Base-by-base conservation (phyloP, 2,113 vertebrate species). In the Talpa occidentalis region DNA sequence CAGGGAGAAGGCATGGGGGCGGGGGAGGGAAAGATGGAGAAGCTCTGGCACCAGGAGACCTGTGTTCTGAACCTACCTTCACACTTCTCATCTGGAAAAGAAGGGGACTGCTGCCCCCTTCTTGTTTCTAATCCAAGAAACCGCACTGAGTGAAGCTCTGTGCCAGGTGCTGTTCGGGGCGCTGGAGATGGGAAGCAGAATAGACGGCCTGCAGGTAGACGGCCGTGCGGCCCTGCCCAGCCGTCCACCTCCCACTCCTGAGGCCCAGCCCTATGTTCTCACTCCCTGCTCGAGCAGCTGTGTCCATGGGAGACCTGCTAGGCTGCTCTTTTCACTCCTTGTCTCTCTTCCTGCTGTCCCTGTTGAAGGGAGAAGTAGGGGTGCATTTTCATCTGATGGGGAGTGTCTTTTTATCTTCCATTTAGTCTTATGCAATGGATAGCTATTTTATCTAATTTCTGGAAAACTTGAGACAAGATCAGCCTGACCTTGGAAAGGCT, bases 391-490 rank as follows among this genome's bases (percentile, higher is more conserved):
- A 54, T 47, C 76, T 80, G n/a, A 22, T 70, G 1, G 21, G 40
- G 47, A 35, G 32, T 74, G 35, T 49, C 35, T 93, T 72, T 62
- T 28, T 42, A 15, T 54, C 77, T 94, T 88, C 44, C 40, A n/a
- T 80, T 82, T 91, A 62, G 73, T 56, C 89, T 67, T 40, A 74
- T 94, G 52, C 26, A 67, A 19, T n/a, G 52, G n/a, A 52, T 76
- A 81, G n/a, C 60, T 69, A 4, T 91, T 94, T 66, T 37, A 78
- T 69, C 32, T 44, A 42, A 21, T 76, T 92, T 94, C 37, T 62
- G 49, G 37, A 49, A 91, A 93, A 37, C 32, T 54, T 22, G 59
- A 88, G 37, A 44, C 59, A 64, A n/a, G 19, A 26, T 82, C 59
- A 70, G 19, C 19, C 32, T 64, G 30, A 47, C 62, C 35, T 78